These are phyloP conservation scores for Watsonalla cultraria DNA, from an alignment of 2,888 invertebrate genomes.

Conservation along the genomic window DNA sequence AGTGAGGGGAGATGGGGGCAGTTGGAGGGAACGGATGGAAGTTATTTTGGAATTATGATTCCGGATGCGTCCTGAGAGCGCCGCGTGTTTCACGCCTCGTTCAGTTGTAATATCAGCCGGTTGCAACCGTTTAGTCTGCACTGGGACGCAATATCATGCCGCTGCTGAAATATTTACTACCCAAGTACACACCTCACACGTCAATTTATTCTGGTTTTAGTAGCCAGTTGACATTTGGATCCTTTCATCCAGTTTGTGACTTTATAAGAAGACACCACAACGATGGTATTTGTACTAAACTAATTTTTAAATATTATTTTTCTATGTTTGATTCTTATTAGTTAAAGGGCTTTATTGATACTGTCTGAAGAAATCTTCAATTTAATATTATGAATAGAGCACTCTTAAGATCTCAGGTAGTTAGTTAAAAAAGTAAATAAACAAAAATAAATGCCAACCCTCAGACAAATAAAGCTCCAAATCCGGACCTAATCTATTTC, in stretches of 20 bases:
- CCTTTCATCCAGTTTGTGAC: too few species aligned
- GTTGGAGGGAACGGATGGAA: slow-evolving; percentile 54
- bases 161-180: slow-evolving; percentile 28
- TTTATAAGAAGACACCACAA: too few species aligned
- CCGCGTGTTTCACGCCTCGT: slow-evolving; percentile 76
- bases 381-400: too few species aligned
- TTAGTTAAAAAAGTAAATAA: not conserved
- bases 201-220: not conserved
- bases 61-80: slow-evolving; percentile 71
- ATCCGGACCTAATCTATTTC: slow-evolving; percentile 38
- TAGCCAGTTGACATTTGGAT: too few species aligned
- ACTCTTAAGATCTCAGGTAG: not conserved
- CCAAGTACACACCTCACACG: not conserved
- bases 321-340: not conserved
- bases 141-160: slow-evolving; percentile 35
- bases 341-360: not conserved
- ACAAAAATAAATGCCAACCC: slow-evolving; percentile 20
- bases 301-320: too few species aligned
- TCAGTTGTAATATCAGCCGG: slow-evolving; percentile 61
- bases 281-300: too few species aligned
- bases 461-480: slow-evolving; percentile 22
- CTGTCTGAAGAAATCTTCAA: not conserved
- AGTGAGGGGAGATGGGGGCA: slow-evolving; percentile 30
- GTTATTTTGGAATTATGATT: slow-evolving; percentile 79
- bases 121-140: slow-evolving; percentile 60